These are phyloP conservation scores for Bucco capensis DNA, from an alignment of 2,113 vertebrate genomes.

Conservation along the genomic window DNA sequence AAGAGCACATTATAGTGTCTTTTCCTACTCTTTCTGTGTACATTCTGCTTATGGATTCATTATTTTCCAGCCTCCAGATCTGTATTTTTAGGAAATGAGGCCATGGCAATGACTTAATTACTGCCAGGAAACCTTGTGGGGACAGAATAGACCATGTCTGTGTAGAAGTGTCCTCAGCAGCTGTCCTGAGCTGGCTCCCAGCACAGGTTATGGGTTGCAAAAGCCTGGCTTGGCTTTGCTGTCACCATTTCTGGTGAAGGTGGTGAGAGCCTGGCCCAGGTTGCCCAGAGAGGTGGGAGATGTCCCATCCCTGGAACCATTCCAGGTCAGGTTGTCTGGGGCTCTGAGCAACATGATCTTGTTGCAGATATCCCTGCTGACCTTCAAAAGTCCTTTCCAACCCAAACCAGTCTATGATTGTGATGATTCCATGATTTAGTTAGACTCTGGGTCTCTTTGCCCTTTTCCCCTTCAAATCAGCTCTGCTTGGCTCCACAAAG, in stretches of 20 bases:
- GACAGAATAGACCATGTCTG: too few relatives aligned
- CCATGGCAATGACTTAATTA: neutral
- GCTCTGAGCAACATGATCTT: neutral
- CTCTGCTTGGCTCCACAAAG: neutral
- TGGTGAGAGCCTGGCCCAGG: neutral
- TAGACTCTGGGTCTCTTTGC: neutral
- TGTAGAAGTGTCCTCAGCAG: rapidly evolving
- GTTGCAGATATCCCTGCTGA: neutral
- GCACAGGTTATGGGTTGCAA: rapidly evolving
- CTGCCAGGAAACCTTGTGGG: neutral
- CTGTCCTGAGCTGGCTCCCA: neutral
- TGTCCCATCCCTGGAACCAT: neutral
- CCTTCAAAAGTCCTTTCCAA: neutral
- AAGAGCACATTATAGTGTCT: neutral
- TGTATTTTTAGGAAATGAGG: conserved; percentile 4
- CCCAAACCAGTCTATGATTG: neutral
- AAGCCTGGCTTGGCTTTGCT: neutral
- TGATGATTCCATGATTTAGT: neutral
- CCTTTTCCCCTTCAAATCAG: neutral
- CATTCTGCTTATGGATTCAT: neutral
- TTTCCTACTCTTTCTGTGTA: neutral
- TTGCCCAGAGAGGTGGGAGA: neutral
- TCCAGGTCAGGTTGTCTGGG: neutral
- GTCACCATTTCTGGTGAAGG: neutral
- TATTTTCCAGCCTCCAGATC: neutral